Conservation (phyloP, 2,888 invertebrate species). For the Hipparchia semele region DNA sequence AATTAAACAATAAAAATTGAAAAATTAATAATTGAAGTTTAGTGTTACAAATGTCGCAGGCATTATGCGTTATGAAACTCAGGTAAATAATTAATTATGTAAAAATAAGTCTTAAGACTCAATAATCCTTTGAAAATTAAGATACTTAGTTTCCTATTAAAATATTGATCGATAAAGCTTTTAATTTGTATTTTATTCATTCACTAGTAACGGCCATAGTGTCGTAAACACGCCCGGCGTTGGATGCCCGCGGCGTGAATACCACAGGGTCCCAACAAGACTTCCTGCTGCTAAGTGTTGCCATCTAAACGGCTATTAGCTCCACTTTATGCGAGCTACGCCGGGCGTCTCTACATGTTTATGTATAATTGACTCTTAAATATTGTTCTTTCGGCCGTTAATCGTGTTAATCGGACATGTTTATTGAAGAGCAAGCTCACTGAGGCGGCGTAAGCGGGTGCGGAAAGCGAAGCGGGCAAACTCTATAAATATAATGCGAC, state of each 20-base stretch:
- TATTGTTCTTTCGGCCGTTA: conserved; percentile 71
- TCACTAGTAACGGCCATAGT: conserved; percentile 53
- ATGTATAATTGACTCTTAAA: conserved; percentile 77
- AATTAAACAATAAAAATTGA: too few relatives aligned
- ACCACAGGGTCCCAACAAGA: conserved; percentile 59
- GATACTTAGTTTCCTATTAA: background rate
- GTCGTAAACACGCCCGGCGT: conserved; percentile 61
- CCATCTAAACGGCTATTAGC: conserved; percentile 72
- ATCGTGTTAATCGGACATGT: conserved; percentile 72
- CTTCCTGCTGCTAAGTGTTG: conserved; percentile 73
- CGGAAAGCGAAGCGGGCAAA: conserved; percentile 27
- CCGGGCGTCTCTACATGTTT: conserved; percentile 68
- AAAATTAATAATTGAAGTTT: too few relatives aligned
- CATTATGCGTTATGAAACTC: too few relatives aligned
- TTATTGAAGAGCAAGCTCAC: conserved; percentile 60
- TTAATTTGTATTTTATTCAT: conserved; percentile 68
- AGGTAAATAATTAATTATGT: too few relatives aligned
- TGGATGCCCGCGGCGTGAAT: conserved; percentile 58
- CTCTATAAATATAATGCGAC: conserved; percentile 31
- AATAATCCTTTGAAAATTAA: background rate
- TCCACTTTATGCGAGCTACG: conserved; percentile 69
- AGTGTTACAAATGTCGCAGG: too few relatives aligned
- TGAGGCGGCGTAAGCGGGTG: conserved; percentile 33
- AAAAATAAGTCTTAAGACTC: background rate
- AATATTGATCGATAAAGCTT: conserved; percentile 50